Evolutionary conservation across 2,113 vertebrate genomes (phyloP), one percentile per base, ranked within the genome.

Genomic region (Acanthisitta chloris): DNA sequence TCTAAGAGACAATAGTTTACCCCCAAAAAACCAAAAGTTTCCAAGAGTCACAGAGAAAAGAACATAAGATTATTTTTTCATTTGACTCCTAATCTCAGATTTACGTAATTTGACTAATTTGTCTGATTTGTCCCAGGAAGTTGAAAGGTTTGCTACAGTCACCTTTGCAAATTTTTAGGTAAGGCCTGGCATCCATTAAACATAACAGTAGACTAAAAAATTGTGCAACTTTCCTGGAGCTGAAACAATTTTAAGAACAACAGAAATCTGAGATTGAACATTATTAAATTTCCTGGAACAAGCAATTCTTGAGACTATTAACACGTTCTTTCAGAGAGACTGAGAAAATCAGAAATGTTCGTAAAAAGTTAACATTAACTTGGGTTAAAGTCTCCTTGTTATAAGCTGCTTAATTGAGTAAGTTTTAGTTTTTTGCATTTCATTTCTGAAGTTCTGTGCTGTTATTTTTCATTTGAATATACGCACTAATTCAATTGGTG

Each of bases 301-400:
- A 28, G 12, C 61, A 78, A 43, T 54, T 76, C 18, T 57, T 24
- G 40, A 79, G n/a, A 28, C 2, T 11, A 4, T 48, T 46, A 73
- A 4, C 0, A 0, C 14, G 45, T 70, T 12, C 6, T 77, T 77
- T 42, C 9, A 49, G 14, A 18, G 26, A 67, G 4, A 61, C 12
- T 52, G 17, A 74, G 25, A 65, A 48, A 17, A 52, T 42, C 19
- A 64, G 8, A 94, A 86, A 52, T 11, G 1, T 31, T 66, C 40
- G 4, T 1, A 24, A 81, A 83, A 36, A 43, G 12, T 17, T 8
- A 40, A 4, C 9, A 25, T 12, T 57, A 51, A 40, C 71, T 74
- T 42, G 2, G 2, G 3, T 10, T 42, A 55, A 55, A 72, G 2
- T 26, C 9, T 61, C 14, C 24, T 51, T 26, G 5, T 36, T 40